phyloP scores from a whole-genome alignment of 2,888 invertebrate genomes.

The Catocala nupta region DNA sequence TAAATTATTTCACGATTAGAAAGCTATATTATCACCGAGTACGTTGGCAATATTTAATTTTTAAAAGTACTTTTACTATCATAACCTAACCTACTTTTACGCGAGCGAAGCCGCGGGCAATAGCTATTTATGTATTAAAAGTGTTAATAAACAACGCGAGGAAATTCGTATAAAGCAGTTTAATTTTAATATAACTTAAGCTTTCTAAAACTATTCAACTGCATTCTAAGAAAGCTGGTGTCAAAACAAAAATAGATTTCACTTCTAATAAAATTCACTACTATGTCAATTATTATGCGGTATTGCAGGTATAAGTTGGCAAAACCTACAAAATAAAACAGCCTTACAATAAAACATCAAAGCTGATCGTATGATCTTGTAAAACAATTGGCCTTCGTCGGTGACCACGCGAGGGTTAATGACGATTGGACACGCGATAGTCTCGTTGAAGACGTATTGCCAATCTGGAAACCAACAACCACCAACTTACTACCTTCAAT shows the following conservation, averaged over 20 bases:
- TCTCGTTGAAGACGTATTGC: conserved; percentile 45
- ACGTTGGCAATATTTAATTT: too few relatives aligned
- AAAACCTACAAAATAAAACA: conserved; percentile 21
- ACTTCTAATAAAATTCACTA: background rate
- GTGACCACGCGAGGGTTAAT: conserved; percentile 49
- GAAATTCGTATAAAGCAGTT: too few relatives aligned
- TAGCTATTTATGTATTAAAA: too few relatives aligned
- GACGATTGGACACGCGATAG: conserved; percentile 43
- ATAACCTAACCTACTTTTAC: too few relatives aligned
- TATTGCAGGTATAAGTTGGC: background rate
- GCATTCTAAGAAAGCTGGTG: too few relatives aligned
- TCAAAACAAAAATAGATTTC: background rate
- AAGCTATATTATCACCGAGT: too few relatives aligned
- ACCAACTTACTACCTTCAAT: background rate
- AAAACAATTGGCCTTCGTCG: conserved; percentile 37
- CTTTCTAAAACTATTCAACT: too few relatives aligned
- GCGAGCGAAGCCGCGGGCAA: too few relatives aligned
- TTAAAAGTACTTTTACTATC: too few relatives aligned
- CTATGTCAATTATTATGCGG: background rate
- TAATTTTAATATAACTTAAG: too few relatives aligned
- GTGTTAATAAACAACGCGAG: too few relatives aligned
- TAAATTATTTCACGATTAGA: too few relatives aligned
- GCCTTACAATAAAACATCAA: conserved; percentile 28
- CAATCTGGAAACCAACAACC: conserved; percentile 25
- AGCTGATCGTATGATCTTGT: conserved; percentile 39